Conservation (phyloP, 2,797 vertebrate species). For the Melanotaenia maccullochi region DNA sequence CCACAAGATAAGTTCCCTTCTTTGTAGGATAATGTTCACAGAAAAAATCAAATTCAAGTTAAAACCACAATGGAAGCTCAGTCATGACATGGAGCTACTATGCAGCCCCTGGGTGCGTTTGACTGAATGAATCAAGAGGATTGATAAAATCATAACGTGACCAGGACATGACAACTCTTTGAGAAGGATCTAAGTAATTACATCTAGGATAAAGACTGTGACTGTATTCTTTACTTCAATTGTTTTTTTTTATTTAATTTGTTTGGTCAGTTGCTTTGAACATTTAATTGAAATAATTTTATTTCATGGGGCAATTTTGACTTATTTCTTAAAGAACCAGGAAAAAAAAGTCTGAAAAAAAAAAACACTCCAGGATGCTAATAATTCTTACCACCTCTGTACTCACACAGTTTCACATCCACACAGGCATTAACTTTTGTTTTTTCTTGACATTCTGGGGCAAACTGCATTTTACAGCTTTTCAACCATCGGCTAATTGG, state of each 20-base stretch:
- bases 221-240: background rate
- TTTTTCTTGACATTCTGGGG: constrained; percentile 17
- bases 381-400: background rate
- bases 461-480: constrained; percentile 49
- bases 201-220: background rate
- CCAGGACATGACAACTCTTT: background rate
- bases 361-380: background rate
- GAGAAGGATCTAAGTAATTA: background rate
- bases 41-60: background rate
- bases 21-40: background rate
- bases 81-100: no score
- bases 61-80: background rate
- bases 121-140: background rate
- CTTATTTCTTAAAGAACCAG: background rate
- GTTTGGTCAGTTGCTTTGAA: background rate
- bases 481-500: constrained; percentile 63
- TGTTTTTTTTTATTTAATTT: background rate
- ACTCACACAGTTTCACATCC: constrained; percentile 10
- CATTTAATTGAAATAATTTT: background rate
- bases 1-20: background rate
- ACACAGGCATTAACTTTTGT: constrained; percentile 6
- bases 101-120: background rate
- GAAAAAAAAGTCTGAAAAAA: background rate
- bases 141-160: background rate
- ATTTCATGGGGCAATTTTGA: background rate